These are phyloP conservation scores for Cantharis nigra DNA, from an alignment of 2,888 invertebrate genomes.

Conservation along the genomic window DNA sequence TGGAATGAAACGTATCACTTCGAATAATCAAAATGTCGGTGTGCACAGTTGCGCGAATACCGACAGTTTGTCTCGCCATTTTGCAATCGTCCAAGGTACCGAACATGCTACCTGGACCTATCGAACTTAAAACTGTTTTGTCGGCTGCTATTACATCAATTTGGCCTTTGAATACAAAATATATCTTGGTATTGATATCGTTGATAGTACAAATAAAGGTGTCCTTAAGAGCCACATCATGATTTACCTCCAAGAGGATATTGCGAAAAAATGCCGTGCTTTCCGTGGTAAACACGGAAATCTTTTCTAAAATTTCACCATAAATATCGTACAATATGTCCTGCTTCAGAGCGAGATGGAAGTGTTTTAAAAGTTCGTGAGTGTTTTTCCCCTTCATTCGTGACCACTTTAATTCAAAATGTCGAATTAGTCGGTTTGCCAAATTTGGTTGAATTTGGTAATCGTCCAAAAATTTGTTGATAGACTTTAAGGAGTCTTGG, in stretches of 20 bases:
- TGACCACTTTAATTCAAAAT: conserved; percentile 24
- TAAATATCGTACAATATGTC: conserved; percentile 33
- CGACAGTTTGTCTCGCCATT: conserved; percentile 14
- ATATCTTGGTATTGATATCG: conserved; percentile 15
- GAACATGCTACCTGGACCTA: conserved; percentile 29
- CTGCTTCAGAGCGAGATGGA: conserved; percentile 13
- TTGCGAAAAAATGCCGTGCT: conserved; percentile 23
- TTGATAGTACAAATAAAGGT: conserved; percentile 20
- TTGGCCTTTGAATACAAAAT: conserved; percentile 16
- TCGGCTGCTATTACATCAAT: conserved; percentile 27
- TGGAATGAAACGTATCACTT: not conserved
- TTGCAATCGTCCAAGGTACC: conserved; percentile 28
- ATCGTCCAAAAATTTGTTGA: conserved; percentile 16
- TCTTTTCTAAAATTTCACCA: conserved; percentile 10
- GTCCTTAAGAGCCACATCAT: conserved; percentile 12
- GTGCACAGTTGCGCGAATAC: conserved; percentile 15
- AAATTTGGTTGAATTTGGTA: conserved; percentile 9
- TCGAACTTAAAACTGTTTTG: conserved; percentile 13
- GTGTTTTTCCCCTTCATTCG: conserved; percentile 9
- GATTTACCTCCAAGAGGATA: conserved; percentile 11
- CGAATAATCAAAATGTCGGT: conserved; percentile 22
- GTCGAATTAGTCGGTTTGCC: conserved; percentile 10
- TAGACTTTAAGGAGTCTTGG: conserved; percentile 14
- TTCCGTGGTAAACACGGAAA: conserved; percentile 15
- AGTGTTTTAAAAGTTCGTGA: not conserved